These are phyloP conservation scores for Rapana venosa DNA, from an alignment of 2,888 invertebrate species.

Conservation along the genomic window DNA sequence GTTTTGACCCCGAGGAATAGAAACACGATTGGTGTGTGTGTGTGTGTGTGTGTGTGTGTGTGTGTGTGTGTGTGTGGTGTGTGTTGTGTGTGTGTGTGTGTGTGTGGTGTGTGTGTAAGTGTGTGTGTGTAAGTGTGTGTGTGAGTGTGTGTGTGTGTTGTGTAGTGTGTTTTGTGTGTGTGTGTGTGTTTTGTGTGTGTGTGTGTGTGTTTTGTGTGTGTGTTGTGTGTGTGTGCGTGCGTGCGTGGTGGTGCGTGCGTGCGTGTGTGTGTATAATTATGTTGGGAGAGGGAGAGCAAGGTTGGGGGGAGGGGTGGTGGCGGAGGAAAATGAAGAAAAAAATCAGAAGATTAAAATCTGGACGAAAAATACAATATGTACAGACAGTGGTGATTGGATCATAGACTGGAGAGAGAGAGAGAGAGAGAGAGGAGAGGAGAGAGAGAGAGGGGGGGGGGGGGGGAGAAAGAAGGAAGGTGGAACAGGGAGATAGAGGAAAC, in stretches of 20 bases:
- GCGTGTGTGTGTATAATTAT: background rate
- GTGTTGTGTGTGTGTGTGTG: background rate
- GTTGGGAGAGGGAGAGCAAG: background rate
- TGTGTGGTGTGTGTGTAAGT: background rate
- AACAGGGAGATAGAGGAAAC: too few relatives aligned
- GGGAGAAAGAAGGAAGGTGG: background rate
- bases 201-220: background rate
- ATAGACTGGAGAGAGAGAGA: background rate
- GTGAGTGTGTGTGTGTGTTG: background rate
- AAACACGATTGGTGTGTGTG: background rate
- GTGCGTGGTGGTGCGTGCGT: background rate
- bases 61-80: background rate
- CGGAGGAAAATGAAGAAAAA: too few relatives aligned
- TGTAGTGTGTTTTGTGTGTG: too few relatives aligned
- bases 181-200: background rate
- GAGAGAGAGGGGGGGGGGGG: background rate
- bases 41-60: background rate
- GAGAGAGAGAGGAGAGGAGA: conserved; percentile 10
- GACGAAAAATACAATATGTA: too few relatives aligned
- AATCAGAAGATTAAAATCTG: background rate
- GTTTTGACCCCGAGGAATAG: too few relatives aligned
- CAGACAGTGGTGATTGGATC: background rate
- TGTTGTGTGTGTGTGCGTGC: background rate
- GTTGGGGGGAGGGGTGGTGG: too few relatives aligned
- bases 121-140: background rate